These are phyloP conservation scores for Encarsia formosa DNA, from an alignment of 2,888 invertebrate genomes.

Conservation along the genomic window DNA sequence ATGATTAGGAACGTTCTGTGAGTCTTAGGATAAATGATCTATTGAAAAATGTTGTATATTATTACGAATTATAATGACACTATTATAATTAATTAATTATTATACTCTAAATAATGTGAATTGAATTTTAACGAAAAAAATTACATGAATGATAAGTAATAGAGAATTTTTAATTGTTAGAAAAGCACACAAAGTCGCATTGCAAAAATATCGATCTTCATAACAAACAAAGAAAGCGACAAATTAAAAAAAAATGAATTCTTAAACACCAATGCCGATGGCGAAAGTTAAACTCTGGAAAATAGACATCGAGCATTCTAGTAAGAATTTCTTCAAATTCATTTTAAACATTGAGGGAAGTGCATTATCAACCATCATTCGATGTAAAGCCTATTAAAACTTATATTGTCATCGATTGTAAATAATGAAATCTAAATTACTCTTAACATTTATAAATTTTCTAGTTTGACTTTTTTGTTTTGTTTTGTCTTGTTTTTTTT, in stretches of 20 bases:
- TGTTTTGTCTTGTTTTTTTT: constrained; percentile 25
- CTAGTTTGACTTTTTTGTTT: constrained; percentile 26
- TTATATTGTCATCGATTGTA: constrained; percentile 33
- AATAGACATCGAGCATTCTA: constrained; percentile 27
- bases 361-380: constrained; percentile 36
- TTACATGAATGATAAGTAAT: constrained; percentile 47
- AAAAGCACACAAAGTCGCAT: constrained; percentile 39
- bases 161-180: constrained; percentile 50
- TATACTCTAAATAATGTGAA: constrained; percentile 51
- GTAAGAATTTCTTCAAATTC: constrained; percentile 20
- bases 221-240: constrained; percentile 10
- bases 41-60: constrained; percentile 53
- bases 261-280: constrained; percentile 25
- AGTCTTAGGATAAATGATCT: constrained; percentile 51
- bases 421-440: constrained; percentile 39
- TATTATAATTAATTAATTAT: constrained; percentile 51
- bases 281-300: constrained; percentile 26
- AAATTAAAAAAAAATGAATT: constrained; percentile 21
- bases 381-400: constrained; percentile 21
- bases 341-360: constrained; percentile 27
- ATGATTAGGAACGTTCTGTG: constrained; percentile 39
- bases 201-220: constrained; percentile 30
- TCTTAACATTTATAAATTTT: too few species aligned
- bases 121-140: constrained; percentile 45
- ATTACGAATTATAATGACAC: constrained; percentile 52